Evolutionary conservation across 1,140 invertebrate species (phyloP), one percentile per base, ranked within the genome.

Genomic region (Drosophila chauvacae): DNA sequence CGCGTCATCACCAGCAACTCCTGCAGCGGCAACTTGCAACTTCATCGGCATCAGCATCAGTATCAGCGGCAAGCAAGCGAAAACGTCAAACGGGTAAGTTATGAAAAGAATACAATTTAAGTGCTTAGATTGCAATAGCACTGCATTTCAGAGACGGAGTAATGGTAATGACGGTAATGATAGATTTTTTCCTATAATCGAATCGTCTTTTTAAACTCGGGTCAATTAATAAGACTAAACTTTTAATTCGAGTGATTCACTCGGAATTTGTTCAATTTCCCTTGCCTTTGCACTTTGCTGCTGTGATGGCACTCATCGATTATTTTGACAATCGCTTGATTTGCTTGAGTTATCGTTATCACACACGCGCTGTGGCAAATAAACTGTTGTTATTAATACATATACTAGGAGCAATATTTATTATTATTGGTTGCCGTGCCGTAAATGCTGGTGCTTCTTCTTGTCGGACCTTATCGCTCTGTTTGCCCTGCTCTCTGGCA

Each of bases 51-150:
- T 11, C 71, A 39, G 16, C 71, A 39, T 18, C 60, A 71, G 26
- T 55, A 47, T 30, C 60, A 63, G 60, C 47, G 37, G 66, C 39
- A 45, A 90, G 74, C 70, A 88, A 88, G 65, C 81, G 85, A 79
- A 88, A 88, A 45, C 85, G 85, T 41, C 77, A 88, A 69, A 85
- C 63, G 81, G 85, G 85, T 88, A 66, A 81, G 85, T 75, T 10
- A 6, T 23, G 7, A 61, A 51, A 26, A 7, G 1, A 26, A 11
- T 2, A 6, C 1, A 23, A 20, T 13, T 14, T 23, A 18, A 18
- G 41, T 33, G 30, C 4, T 33, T 33, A 33, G 30, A 4, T 10
- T 33, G 30, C 7, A 33, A 30, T 39, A 4, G 4, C 26, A 26
- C 26, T 26, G 26, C 26, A 26, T 26, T 26, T 26, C 26, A 26